Evolutionary conservation across 2,888 invertebrate genomes (phyloP).

Genomic region (Ferdinandea cuprea): DNA sequence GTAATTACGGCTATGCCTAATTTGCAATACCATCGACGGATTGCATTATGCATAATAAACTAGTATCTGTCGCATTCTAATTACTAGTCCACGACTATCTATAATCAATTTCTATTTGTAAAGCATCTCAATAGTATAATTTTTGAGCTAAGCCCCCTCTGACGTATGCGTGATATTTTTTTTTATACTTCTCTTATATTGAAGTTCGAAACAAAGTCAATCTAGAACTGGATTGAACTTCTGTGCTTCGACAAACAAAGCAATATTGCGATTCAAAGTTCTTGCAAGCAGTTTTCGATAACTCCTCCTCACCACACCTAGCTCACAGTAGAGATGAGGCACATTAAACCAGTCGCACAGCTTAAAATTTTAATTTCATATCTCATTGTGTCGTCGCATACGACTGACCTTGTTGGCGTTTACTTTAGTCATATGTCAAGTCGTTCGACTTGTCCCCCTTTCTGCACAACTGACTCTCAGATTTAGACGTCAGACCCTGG

Average conservation of each 20-base stretch:
- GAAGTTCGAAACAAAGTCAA: background rate
- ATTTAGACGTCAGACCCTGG: too few species aligned
- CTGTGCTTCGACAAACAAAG: background rate
- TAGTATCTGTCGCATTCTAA: conserved; percentile 1
- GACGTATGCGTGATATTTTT: conserved; percentile 35
- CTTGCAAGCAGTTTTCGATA: too few species aligned
- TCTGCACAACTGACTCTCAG: too few species aligned
- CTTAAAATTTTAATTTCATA: conserved; percentile 17
- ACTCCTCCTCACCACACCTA: too few species aligned
- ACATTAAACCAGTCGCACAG: conserved; percentile 23
- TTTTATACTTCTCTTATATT: background rate
- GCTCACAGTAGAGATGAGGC: too few species aligned
- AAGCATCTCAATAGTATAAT: background rate
- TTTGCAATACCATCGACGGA: conserved; percentile 8
- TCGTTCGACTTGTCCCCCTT: too few species aligned
- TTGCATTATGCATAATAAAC: background rate
- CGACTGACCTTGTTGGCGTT: conserved; percentile 27
- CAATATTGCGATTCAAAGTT: too few species aligned
- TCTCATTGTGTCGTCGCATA: conserved; percentile 13
- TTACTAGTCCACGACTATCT: background rate
- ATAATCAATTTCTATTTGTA: conserved; percentile 11
- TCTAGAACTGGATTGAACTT: conserved; percentile 2
- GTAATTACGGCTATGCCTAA: too few species aligned
- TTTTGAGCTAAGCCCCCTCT: conserved; percentile 9
- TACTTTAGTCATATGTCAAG: too few species aligned